A percentile compares a stretch with the other conserved stretches of the same genome.
These are phyloP conservation scores for Sylvilagus floridanus DNA, from an alignment of 2,797 vertebrate genomes.

Conservation along the genomic window DNA sequence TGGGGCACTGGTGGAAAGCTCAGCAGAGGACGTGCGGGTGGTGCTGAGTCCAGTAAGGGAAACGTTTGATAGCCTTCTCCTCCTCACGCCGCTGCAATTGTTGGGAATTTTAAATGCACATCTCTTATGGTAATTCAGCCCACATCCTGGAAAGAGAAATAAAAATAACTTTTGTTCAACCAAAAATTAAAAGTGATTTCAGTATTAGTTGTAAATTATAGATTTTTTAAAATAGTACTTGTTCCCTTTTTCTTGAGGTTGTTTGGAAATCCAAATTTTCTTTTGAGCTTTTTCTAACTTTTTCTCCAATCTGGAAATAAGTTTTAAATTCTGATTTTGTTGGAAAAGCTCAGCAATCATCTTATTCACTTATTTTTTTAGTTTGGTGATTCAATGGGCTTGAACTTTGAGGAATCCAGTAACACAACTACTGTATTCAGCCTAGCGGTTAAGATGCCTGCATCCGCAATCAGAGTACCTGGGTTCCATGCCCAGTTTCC, in stretches of 20 bases:
- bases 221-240: conserved; percentile 32
- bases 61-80: conserved; percentile 95
- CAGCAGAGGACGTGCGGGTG: conserved; percentile 92
- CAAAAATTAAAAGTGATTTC: conserved; percentile 53
- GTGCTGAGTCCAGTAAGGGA: conserved; percentile 93
- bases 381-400: neutral
- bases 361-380: neutral
- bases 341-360: neutral
- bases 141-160: conserved; percentile 92
- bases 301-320: neutral
- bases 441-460: too few relatives aligned
- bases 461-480: too few relatives aligned
- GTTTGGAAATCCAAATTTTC: conserved; percentile 46
- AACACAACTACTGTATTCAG: too few relatives aligned
- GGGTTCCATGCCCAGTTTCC: too few relatives aligned
- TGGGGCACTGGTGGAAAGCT: conserved; percentile 88
- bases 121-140: conserved; percentile 98
- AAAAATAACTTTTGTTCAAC: conserved; percentile 52
- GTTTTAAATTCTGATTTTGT: conserved; percentile 22
- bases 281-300: conserved; percentile 2
- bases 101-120: conserved; percentile 99
- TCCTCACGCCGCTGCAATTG: conserved; percentile 96
- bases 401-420: neutral
- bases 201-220: neutral
- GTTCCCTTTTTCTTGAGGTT: conserved; percentile 38